Conservation (phyloP, 2,113 vertebrate species). For the Clarias gariepinus region DNA sequence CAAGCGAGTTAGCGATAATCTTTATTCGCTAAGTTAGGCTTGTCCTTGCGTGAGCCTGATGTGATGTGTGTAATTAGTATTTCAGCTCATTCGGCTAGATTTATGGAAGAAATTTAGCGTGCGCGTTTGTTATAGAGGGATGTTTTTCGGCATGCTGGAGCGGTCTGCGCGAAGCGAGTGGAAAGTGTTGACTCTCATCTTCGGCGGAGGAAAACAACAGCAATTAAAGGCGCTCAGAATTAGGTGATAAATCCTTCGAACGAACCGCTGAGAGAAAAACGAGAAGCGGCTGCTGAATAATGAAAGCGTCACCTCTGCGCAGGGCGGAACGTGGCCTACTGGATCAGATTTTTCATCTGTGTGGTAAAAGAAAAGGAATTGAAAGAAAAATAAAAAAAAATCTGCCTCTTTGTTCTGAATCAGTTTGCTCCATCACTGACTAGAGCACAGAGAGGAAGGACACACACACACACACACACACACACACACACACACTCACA, state of each 20-base stretch:
- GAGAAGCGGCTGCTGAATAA: slow-evolving; percentile 21
- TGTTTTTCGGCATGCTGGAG: not conserved
- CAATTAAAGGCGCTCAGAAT: slow-evolving; percentile 28
- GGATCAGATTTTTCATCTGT: not conserved
- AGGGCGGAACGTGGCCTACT: slow-evolving; percentile 14
- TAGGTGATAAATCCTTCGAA: slow-evolving; percentile 6
- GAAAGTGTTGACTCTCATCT: slow-evolving; percentile 27
- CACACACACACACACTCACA: not conserved
- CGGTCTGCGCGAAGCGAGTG: not conserved
- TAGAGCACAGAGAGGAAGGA: not conserved
- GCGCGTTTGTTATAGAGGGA: not conserved
- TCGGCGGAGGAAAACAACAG: slow-evolving; percentile 40
- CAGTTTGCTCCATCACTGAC: slow-evolving; percentile 19
- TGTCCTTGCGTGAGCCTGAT: not conserved
- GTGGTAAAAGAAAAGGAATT: not conserved
- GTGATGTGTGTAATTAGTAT: slow-evolving; percentile 8
- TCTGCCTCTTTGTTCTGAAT: slow-evolving; percentile 32
- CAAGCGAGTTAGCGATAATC: slow-evolving; percentile 5
- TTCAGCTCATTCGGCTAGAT: slow-evolving; percentile 1
- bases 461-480: slow-evolving; percentile 30
- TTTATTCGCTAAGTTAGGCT: not conserved
- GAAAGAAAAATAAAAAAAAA: not conserved
- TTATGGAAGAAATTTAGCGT: slow-evolving; percentile 1
- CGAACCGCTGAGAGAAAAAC: not conserved
- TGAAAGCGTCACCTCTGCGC: slow-evolving; percentile 27